A percentile compares a stretch with the other conserved stretches of the same genome.
Conservation (phyloP, 2,113 vertebrate genomes). For the Emydocephalus ijimae region DNA sequence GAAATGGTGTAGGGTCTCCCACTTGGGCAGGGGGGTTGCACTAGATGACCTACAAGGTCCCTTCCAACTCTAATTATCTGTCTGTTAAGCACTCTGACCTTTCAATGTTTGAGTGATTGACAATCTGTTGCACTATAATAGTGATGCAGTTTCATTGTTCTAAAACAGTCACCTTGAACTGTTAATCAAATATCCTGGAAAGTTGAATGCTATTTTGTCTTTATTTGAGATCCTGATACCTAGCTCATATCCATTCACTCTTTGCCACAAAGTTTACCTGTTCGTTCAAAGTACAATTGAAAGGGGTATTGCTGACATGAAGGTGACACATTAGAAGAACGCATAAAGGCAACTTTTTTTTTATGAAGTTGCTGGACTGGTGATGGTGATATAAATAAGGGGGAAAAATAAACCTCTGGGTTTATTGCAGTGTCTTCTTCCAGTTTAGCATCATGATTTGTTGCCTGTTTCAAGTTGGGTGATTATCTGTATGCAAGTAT, state of each 20-base stretch:
- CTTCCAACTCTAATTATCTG: background rate
- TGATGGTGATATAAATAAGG: background rate
- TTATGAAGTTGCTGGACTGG: background rate
- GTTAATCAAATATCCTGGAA: background rate
- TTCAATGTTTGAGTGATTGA: background rate
- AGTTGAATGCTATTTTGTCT: background rate
- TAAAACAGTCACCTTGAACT: background rate
- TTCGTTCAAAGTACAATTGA: background rate
- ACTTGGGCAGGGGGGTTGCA: too few species aligned
- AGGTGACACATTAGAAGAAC: background rate
- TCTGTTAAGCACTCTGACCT: background rate
- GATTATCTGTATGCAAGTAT: background rate
- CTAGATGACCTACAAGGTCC: too few species aligned
- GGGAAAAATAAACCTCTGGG: background rate
- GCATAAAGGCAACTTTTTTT: background rate
- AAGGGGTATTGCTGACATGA: background rate
- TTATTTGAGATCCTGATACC: background rate
- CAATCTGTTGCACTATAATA: background rate
- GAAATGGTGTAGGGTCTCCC: too few species aligned
- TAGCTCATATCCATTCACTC: background rate
- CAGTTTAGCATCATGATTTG: background rate
- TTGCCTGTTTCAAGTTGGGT: background rate
- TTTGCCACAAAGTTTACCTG: background rate
- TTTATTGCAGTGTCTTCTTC: background rate
- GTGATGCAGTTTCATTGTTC: background rate